Conservation (phyloP, 2,797 vertebrate genomes). For the Anguilla obscura region DNA sequence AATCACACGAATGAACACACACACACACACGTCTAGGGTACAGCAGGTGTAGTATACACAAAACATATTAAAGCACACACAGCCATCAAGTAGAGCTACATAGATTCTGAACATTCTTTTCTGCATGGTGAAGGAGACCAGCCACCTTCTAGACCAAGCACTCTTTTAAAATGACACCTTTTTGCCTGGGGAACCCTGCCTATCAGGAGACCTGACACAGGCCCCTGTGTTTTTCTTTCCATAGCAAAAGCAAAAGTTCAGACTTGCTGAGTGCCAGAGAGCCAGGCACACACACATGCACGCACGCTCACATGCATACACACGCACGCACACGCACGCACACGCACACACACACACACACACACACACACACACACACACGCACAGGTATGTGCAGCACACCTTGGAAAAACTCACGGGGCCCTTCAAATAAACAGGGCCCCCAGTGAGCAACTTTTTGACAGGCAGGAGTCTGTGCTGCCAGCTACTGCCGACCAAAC, state of each 20-base stretch:
- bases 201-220: conserved; percentile 8
- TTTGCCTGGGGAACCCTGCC: background rate
- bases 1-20: background rate
- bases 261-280: background rate
- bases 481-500: background rate
- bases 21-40: background rate
- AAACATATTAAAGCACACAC: background rate
- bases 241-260: conserved; percentile 5
- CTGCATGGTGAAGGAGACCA: background rate
- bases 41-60: background rate
- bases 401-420: conserved; percentile 9
- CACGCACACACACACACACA: background rate
- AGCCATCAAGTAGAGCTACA: background rate
- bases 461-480: background rate
- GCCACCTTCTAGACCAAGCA: background rate
- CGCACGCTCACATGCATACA: background rate
- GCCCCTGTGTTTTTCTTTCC: conserved; percentile 21
- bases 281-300: background rate
- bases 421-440: conserved; percentile 12
- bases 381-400: background rate
- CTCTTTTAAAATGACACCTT: background rate
- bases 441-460: background rate
- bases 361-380: background rate
- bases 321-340: background rate
- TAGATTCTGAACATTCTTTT: background rate